These are phyloP conservation scores for Onthophagus sagittarius DNA, from an alignment of 2,888 invertebrate genomes.

Conservation along the genomic window DNA sequence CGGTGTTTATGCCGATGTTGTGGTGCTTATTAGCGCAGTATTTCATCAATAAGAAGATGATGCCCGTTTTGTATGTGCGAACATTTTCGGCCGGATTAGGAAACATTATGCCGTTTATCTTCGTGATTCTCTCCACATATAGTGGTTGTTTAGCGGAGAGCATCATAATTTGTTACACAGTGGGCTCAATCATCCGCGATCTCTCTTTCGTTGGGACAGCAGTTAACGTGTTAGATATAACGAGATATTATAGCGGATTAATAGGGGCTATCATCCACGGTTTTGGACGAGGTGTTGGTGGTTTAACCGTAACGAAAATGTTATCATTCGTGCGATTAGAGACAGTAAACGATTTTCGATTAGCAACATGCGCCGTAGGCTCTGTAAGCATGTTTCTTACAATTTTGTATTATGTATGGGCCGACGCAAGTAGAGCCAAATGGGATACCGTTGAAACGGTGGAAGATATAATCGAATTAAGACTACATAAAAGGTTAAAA, in stretches of 20 bases:
- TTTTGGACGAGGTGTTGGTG: background rate
- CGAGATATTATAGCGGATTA: conserved; percentile 1
- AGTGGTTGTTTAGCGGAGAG: background rate
- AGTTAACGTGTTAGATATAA: background rate
- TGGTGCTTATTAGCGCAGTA: background rate
- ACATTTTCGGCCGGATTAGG: background rate
- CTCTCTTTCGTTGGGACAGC: background rate
- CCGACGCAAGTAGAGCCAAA: background rate
- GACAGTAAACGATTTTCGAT: background rate
- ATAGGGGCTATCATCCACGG: background rate
- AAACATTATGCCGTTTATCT: background rate
- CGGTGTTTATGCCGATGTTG: background rate
- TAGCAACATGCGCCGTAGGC: background rate
- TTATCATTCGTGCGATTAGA: background rate
- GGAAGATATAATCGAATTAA: background rate
- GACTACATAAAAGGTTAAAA: background rate
- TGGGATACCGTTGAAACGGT: background rate
- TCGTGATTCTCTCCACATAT: background rate
- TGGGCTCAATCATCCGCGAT: background rate
- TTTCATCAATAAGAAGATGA: background rate
- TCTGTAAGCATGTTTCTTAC: background rate
- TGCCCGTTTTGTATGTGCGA: background rate
- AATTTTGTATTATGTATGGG: conserved; percentile 4
- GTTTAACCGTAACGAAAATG: background rate
- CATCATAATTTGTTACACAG: background rate